Base-by-base conservation (phyloP, 2,888 invertebrate genomes). In the Acronicta leporina region DNA sequence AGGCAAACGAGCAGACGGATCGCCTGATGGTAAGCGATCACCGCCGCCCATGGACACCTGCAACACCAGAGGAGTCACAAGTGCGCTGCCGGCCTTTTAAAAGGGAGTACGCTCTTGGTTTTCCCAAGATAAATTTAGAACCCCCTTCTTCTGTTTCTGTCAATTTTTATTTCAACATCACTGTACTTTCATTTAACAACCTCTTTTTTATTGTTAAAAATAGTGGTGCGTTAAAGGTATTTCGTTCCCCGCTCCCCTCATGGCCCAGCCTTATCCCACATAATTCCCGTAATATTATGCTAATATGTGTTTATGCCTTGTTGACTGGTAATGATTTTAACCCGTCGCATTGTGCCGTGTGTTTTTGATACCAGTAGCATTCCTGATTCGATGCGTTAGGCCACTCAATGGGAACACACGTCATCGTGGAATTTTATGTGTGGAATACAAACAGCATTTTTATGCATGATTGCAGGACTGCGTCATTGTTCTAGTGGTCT, bases 331-430 rank as follows among this genome's bases (percentile, higher is more conserved):
- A 75, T 69, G 60, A 68, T 73, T 80, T 73, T 63, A 62, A 57
- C 55, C 57, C 53, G 57, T 45, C 53, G 38, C 63, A 73, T 70
- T 73, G 68, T 71, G 47, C 62, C 53, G 63, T 66, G 68, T 80
- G 63, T 66, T 74, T 66, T 75, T 72, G 70, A 73, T 64, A 51
- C 62, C 76, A 68, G 82, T 79, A 79, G 80, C 81, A 80, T 75
- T 78, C 75, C 63, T 54, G 58, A 72, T 79, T 74, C 61, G 72
- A 60, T 42, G 59, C 54, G 65, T 56, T 66, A 61, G 70, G 46
- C 30, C 41, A 50, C 55, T 66, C 46, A 49, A 64, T 72, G 66
- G 73, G 54, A 58, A 68, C 62, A 72, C 62, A 72, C 67, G 69
- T 63, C 45, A 50, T 49, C 59, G 13, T 38, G 53, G 63, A 57